Base-by-base conservation (phyloP, 2,113 vertebrate species). In the Saccopteryx bilineata region DNA sequence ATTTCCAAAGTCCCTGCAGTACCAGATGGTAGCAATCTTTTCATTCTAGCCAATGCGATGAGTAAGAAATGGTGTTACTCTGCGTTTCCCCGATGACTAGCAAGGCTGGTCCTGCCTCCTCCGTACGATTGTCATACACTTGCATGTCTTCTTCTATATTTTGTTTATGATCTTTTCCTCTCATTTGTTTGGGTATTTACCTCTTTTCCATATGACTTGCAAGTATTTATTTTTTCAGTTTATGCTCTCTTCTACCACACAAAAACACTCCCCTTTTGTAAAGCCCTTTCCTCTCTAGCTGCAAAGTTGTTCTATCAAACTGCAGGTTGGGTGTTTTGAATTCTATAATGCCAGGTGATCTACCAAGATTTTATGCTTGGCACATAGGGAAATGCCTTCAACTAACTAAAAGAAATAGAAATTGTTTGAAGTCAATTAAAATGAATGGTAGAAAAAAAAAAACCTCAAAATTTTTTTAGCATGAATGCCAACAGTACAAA, bases 141-240 rank as follows among this genome's bases (percentile, higher is more conserved):
- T 87, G 2, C 12, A 93, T 18, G 26, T 28, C 31, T 33, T 87
- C 26, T n/a, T 83, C 54, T 71, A 2, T 72, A 89, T 76, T 76
- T 90, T 84, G 17, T 33, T 33, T 63, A 63, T 31, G 14, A 2
- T 58, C 9, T n/a, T 26, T 50, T 46, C 65, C 28, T 39, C 21
- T 74, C 23, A 60, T 80, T 26, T 78, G 15, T 86, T 72, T 86
- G 72, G 58, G 31, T 72, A 79, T 80, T 80, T 85, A 66, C 74
- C 24, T 50, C 28, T 92, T 94, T 91, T 87, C 58, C 82, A 48
- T 76, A 58, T 81, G 46, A 82, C 33, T 61, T 93, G 9, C 7
- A 96, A 86, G 48, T 81, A 86, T 80, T 90, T 72, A 7, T n/a
- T 21, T 82, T 78, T 83, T 86, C 82, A 92, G 31, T 74, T 58